Conservation (phyloP, 2,797 vertebrate genomes). For the Pangasius djambal region DNA sequence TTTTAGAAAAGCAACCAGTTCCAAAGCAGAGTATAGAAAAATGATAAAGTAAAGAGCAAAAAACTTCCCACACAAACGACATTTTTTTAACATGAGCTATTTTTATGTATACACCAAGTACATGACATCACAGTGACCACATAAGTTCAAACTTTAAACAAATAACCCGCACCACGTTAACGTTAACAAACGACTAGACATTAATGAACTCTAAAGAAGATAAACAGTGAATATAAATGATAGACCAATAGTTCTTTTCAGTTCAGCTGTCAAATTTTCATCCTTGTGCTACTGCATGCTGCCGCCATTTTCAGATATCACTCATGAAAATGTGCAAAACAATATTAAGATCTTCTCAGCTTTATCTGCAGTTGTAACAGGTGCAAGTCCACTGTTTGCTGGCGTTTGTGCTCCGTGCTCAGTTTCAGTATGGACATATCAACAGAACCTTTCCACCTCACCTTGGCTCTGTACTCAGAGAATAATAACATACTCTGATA, state of each 20-base stretch:
- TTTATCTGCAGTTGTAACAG: not conserved
- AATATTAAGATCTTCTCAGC: constrained; percentile 17
- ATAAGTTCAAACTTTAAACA: constrained; percentile 59
- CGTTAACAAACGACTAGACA: constrained; percentile 42
- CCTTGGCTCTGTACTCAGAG: not conserved
- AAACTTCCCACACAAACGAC: not conserved
- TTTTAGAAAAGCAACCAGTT: constrained; percentile 19
- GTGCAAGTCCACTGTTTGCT: not conserved
- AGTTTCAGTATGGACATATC: not conserved
- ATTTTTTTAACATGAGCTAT: constrained; percentile 25
- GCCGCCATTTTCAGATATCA: not conserved
- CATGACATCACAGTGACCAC: constrained; percentile 58
- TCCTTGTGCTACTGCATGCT: constrained; percentile 35
- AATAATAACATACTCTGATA: not conserved
- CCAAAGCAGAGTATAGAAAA: not conserved
- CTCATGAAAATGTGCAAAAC: constrained; percentile 28
- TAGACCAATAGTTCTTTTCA: constrained; percentile 2
- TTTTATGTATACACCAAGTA: constrained; percentile 41
- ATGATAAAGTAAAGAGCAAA: not conserved
- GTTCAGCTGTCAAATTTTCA: not conserved
- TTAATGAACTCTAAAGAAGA: constrained; percentile 22
- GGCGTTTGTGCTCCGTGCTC: not conserved
- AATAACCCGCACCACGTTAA: constrained; percentile 65
- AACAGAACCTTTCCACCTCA: not conserved
- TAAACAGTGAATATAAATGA: constrained; percentile 17